Base-by-base conservation (phyloP, 2,113 vertebrate species). In the Litocranius walleri region DNA sequence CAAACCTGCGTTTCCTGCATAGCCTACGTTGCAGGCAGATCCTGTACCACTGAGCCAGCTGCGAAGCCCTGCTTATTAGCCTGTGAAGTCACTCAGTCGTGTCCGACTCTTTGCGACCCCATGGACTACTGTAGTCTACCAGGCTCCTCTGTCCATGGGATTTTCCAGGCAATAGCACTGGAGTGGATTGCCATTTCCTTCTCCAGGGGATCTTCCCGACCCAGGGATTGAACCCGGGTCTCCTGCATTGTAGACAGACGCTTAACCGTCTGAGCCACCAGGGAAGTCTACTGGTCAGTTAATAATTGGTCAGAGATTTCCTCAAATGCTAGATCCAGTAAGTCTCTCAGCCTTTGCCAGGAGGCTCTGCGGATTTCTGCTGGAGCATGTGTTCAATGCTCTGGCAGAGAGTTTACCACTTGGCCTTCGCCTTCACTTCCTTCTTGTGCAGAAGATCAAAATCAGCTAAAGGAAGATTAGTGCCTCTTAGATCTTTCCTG, bases 1-100 rank as follows among this genome's bases (percentile, higher is more conserved):
- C 23, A 0, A 27, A 4, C 71, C 36, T 0, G 0, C 21, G 1
- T 43, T 11, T 74, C 36, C 11, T 74, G 36, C 71, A 14, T 27
- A 0, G 40, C 12, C 36, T 77, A 40, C 21, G 27, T 27, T 27
- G 71, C 71, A 43, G 71, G 71, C 36, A 77, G 36, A 43, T 14
- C 12, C 36, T 43, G 7, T 43, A 7, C 36, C 71, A 3, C 21
- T 77, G 36, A 77, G 71, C 21, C 11, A 7, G 21, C 21, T 43
- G 71, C 21, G 10, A 43, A 74, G 21, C 71, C 71, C 17, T 61
- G 14, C 50, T 83, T 88, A n/a, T 62, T 36, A n/a, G 45, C 17
- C 40, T n/a, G n/a, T n/a, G n/a, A n/a, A n/a, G n/a, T n/a, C n/a
- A n/a, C n/a, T n/a, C n/a, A n/a, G n/a, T n/a, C n/a, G n/a, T n/a